Base-by-base conservation (phyloP, 2,888 invertebrate species). In the Napeogenes sylphis region DNA sequence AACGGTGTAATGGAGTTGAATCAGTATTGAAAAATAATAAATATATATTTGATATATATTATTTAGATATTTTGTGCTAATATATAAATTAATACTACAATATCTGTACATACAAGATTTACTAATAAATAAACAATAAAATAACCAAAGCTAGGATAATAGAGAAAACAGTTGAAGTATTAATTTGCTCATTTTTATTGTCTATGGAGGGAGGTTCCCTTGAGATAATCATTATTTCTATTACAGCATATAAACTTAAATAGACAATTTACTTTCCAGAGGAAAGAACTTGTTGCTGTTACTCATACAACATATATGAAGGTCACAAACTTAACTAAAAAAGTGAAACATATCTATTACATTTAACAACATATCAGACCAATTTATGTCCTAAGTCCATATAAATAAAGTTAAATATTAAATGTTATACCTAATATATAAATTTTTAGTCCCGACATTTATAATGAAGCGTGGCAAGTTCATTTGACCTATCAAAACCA, bases 261-360 rank as follows among this genome's bases (percentile, higher is more conserved):
- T 65, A 64, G 61, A 69, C 70, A 73, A 70, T 73, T 71, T 71
- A 67, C 65, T 68, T 68, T 66, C 59, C 61, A 59, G 70, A 66
- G 67, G 66, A 65, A 65, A 65, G 66, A 69, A 61, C 71, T 66
- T 60, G 59, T 61, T 61, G 47, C 46, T 58, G 61, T 63, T 68
- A 66, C 70, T 70, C 64, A 59, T 67, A 55, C 67, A 55, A 59
- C 62, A 60, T 64, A 64, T 63, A 59, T 53, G 56, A 60, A 60
- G 55, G 57, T 66, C 58, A 62, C 65, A 66, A 30, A 42, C 58
- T 54, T 58, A 60, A 64, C 59, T 32, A 58, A 55, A 59, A 54
- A 51, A 59, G 55, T 61, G 66, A 66, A 56, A 63, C 64, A 68
- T 64, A 32, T 51, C 45, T 57, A 59, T 58, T 56, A 46, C 14